Conservation (phyloP, 2,113 vertebrate genomes). For the Phodopus roborovskii region DNA sequence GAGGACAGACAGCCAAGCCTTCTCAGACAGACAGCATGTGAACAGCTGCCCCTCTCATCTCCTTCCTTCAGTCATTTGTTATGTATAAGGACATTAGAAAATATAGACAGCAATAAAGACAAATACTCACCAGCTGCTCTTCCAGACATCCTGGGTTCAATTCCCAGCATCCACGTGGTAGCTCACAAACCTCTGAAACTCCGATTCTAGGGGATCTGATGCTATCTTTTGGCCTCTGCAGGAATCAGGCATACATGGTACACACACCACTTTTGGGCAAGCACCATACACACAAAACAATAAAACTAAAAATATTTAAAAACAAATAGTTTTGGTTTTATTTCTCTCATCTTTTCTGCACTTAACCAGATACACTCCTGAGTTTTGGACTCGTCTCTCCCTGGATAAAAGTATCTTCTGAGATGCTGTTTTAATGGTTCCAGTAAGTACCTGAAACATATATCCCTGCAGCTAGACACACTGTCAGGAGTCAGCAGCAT, state of each 20-base stretch:
- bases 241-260: not conserved
- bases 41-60: not conserved
- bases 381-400: not conserved
- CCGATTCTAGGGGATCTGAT: not conserved
- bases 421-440: not conserved
- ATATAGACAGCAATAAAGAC: not conserved
- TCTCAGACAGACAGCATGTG: not conserved
- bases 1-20: not conserved
- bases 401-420: not conserved
- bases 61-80: not conserved
- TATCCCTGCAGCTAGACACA: not conserved
- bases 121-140: not conserved
- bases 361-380: not conserved
- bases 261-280: not conserved
- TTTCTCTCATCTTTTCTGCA: not conserved
- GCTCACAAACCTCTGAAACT: not conserved
- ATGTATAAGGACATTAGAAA: not conserved
- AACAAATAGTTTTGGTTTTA: not conserved
- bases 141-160: not conserved
- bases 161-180: not conserved
- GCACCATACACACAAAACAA: not conserved
- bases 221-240: not conserved
- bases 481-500: not conserved
- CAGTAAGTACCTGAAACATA: not conserved
- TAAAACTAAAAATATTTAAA: not conserved